Evolutionary conservation across 2,113 vertebrate species (phyloP).

Genomic region (Hiodon tergisus): DNA sequence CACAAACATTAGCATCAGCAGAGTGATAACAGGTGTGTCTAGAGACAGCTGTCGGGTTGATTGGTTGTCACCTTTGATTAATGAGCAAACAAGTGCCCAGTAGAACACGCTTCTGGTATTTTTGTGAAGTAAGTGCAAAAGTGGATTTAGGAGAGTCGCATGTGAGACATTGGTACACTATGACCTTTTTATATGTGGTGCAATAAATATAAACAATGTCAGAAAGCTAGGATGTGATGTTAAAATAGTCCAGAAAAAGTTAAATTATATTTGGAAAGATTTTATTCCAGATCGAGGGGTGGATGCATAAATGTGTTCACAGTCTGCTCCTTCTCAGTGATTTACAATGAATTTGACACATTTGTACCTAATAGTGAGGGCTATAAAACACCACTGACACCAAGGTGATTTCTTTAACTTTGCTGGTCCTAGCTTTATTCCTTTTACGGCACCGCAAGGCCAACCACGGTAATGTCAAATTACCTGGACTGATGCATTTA

Average conservation of each 20-base stretch:
- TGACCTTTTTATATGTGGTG: conserved; percentile 29
- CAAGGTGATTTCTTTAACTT: no score
- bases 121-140: background rate
- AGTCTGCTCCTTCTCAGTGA: no score
- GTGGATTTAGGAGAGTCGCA: background rate
- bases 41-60: conserved; percentile 38
- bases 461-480: background rate
- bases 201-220: conserved; percentile 15
- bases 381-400: no score
- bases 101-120: conserved; percentile 24
- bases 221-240: no score
- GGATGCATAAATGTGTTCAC: no score
- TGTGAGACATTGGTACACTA: background rate
- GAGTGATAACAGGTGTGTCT: conserved; percentile 29
- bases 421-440: no score
- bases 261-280: no score
- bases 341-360: no score
- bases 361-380: no score
- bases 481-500: background rate
- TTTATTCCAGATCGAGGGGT: no score
- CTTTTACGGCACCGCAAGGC: background rate
- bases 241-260: no score
- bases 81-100: conserved; percentile 36
- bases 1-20: background rate
- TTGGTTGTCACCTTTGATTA: conserved; percentile 31